These are phyloP conservation scores for Silurus meridionalis DNA, from an alignment of 2,113 vertebrate genomes.

Conservation along the genomic window DNA sequence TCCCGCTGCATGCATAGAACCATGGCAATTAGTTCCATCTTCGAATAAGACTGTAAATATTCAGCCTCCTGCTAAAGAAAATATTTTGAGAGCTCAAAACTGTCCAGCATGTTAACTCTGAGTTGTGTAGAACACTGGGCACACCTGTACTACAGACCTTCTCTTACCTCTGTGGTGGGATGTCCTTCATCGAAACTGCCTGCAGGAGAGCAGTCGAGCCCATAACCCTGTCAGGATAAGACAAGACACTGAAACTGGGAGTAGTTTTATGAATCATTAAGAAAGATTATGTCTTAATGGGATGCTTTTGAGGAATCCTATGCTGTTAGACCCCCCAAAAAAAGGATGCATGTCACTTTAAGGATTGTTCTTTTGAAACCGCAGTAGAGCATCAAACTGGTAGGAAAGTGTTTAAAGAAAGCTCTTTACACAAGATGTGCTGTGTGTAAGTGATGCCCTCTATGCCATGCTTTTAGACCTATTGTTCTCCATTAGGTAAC, in stretches of 20 bases:
- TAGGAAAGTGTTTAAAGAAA: neutral
- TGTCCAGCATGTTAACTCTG: neutral
- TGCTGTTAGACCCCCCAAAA: neutral
- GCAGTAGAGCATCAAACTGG: neutral
- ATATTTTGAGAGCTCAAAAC: neutral
- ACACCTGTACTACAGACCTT: slow-evolving; percentile 29
- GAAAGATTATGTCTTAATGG: neutral
- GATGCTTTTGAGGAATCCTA: neutral
- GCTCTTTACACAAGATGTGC: neutral
- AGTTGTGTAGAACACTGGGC: slow-evolving; percentile 21
- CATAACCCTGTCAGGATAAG: slow-evolving; percentile 53
- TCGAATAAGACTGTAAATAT: slow-evolving; percentile 61
- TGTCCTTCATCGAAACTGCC: slow-evolving; percentile 47
- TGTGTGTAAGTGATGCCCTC: slow-evolving; percentile 35
- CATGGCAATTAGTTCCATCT: slow-evolving; percentile 63
- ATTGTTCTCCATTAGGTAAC: slow-evolving; percentile 56
- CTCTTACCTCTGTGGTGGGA: slow-evolving; percentile 49
- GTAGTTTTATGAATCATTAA: neutral
- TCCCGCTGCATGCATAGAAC: slow-evolving; percentile 65
- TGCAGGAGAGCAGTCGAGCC: slow-evolving; percentile 51
- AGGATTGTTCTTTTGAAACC: neutral
- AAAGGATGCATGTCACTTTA: slow-evolving; percentile 16
- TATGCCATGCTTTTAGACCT: slow-evolving; percentile 50
- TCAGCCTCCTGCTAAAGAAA: slow-evolving; percentile 48
- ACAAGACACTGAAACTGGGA: slow-evolving; percentile 22